A percentile compares a stretch with the other conserved stretches of the same genome.
phyloP scores from a whole-genome alignment of 2,113 vertebrate genomes.

The Euleptes europaea region DNA sequence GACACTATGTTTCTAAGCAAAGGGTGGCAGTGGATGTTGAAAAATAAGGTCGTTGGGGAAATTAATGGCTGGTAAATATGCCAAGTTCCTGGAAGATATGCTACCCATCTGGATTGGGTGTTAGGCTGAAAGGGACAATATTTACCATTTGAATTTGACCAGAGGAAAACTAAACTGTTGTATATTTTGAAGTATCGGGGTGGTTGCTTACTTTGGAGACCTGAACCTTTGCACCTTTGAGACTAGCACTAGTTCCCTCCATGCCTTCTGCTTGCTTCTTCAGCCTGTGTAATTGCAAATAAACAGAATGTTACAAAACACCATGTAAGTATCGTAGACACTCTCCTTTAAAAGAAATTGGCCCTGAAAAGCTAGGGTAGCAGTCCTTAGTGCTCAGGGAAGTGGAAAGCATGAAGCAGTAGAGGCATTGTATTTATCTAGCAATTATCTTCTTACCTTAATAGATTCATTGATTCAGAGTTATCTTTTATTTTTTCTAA shows the following conservation, averaged over 20 bases:
- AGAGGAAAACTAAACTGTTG: not conserved
- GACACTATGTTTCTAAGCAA: no score
- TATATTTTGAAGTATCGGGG: not conserved
- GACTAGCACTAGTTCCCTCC: not conserved
- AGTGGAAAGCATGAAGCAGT: no score
- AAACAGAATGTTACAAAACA: no score
- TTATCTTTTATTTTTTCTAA: not conserved
- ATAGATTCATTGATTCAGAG: not conserved
- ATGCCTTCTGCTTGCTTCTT: no score
- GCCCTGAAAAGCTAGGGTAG: no score
- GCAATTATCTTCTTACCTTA: not conserved
- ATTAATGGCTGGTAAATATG: not conserved
- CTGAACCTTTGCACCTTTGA: not conserved
- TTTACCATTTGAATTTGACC: not conserved
- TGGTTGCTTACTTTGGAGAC: not conserved
- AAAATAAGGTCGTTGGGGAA: not conserved
- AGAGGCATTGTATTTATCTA: not conserved
- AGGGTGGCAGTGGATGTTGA: not conserved
- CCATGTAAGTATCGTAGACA: no score
- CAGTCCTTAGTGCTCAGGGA: not conserved
- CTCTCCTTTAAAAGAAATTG: no score
- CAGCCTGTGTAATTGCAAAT: no score
- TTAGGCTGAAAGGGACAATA: not conserved
- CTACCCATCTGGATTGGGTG: not conserved
- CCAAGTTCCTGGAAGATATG: not conserved